Conservation (phyloP, 1,140 invertebrate genomes). For the Diorhabda sublineata region DNA sequence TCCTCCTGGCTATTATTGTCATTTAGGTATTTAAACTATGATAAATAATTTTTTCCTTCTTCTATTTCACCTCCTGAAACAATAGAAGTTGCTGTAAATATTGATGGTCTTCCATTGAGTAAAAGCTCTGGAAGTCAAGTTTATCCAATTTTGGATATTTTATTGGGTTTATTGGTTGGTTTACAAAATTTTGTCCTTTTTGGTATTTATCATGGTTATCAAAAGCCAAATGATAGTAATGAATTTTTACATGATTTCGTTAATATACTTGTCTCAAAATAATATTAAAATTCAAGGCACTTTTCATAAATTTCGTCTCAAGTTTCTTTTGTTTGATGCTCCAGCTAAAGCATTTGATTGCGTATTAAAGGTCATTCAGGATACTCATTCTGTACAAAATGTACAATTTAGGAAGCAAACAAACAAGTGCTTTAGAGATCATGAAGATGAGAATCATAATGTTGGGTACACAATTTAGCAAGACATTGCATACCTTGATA, state of each 20-base stretch:
- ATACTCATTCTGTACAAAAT: slow-evolving; percentile 18
- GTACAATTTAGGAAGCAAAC: slow-evolving; percentile 10
- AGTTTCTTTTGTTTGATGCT: too few relatives aligned
- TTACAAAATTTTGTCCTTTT: slow-evolving; percentile 3
- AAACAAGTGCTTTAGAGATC: background rate
- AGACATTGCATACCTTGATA: slow-evolving; percentile 8
- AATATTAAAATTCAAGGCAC: slow-evolving; percentile 7
- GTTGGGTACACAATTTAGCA: background rate
- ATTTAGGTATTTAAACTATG: background rate
- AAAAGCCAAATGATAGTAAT: slow-evolving; percentile 14
- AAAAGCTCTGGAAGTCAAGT: slow-evolving; percentile 12
- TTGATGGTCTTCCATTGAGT: slow-evolving; percentile 17
- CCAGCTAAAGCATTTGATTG: background rate
- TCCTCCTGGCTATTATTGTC: background rate
- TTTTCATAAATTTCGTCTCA: too few relatives aligned
- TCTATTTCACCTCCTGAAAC: background rate
- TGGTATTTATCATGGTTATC: slow-evolving; percentile 15
- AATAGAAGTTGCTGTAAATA: slow-evolving; percentile 14
- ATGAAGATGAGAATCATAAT: slow-evolving; percentile 6
- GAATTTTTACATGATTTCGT: slow-evolving; percentile 21
- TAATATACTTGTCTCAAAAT: background rate
- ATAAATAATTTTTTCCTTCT: background rate
- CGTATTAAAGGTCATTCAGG: slow-evolving; percentile 12
- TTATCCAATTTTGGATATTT: slow-evolving; percentile 11
- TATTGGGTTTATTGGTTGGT: background rate